These are phyloP conservation scores for Myiozetetes cayanensis DNA, from an alignment of 2,113 vertebrate genomes.

Conservation along the genomic window DNA sequence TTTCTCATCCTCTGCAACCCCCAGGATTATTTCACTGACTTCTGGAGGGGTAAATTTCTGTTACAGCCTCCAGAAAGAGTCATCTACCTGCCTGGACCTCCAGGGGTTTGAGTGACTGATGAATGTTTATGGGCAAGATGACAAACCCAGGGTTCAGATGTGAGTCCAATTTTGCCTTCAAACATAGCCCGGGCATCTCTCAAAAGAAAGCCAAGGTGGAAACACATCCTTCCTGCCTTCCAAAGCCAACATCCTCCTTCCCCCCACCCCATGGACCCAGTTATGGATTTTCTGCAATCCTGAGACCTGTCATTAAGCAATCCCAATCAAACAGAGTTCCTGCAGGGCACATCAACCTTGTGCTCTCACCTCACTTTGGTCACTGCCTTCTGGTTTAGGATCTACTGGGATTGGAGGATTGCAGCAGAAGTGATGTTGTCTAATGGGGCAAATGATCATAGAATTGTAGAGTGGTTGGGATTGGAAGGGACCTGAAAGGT, in stretches of 20 bases:
- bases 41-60: background rate
- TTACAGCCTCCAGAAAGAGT: background rate
- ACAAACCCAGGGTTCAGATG: background rate
- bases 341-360: accelerated
- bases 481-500: background rate
- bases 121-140: background rate
- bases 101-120: background rate
- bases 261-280: background rate
- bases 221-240: background rate
- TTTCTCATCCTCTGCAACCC: background rate
- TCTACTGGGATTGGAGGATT: background rate
- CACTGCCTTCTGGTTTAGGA: background rate
- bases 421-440: background rate
- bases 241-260: background rate
- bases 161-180: background rate
- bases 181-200: background rate
- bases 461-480: background rate
- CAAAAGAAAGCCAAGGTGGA: background rate
- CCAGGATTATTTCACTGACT: background rate
- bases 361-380: background rate
- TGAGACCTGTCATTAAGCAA: background rate
- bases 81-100: background rate
- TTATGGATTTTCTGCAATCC: background rate
- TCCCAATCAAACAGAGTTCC: background rate
- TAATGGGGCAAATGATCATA: background rate